These are phyloP conservation scores for Thalassaphorura encarpata DNA, from an alignment of 1,140 invertebrate species.

Conservation along the genomic window DNA sequence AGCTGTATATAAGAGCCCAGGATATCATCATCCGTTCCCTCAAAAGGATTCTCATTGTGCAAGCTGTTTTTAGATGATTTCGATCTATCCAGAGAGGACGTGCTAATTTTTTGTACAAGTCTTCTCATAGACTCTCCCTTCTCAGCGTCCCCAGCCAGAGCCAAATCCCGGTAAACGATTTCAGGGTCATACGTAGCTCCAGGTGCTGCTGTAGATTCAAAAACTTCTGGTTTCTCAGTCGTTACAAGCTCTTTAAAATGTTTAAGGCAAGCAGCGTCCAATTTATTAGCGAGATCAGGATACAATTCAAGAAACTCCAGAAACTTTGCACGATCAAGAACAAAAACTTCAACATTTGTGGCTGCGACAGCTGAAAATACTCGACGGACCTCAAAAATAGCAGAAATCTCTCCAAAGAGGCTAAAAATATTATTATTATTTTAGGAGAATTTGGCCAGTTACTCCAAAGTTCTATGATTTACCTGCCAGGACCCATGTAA, in stretches of 20 bases:
- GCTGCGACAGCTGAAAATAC: slow-evolving; percentile 18
- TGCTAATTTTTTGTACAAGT: too few relatives aligned
- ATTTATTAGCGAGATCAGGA: slow-evolving; percentile 12
- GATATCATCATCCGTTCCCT: too few relatives aligned
- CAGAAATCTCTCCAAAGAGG: slow-evolving; percentile 26
- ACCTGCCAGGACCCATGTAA: slow-evolving; percentile 25
- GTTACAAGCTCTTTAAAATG: slow-evolving; percentile 22
- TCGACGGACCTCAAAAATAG: slow-evolving; percentile 19
- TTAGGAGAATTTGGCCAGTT: background rate
- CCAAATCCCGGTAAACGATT: too few relatives aligned
- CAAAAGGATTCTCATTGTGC: too few relatives aligned
- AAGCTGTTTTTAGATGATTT: too few relatives aligned
- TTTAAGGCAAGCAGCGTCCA: slow-evolving; percentile 13
- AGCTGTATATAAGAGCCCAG: too few relatives aligned
- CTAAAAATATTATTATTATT: background rate
- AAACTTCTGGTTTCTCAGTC: too few relatives aligned
- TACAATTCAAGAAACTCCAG: slow-evolving; percentile 23
- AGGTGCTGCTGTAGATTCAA: too few relatives aligned
- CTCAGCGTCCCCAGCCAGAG: too few relatives aligned
- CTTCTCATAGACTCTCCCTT: too few relatives aligned
- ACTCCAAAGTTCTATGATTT: slow-evolving; percentile 5
- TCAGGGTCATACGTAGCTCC: too few relatives aligned
- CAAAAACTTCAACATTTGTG: slow-evolving; percentile 14
- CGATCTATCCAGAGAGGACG: too few relatives aligned
- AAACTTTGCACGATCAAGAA: slow-evolving; percentile 19